Conservation (phyloP, 1,140 invertebrate genomes). For the Ptiloglossa arizonensis region DNA sequence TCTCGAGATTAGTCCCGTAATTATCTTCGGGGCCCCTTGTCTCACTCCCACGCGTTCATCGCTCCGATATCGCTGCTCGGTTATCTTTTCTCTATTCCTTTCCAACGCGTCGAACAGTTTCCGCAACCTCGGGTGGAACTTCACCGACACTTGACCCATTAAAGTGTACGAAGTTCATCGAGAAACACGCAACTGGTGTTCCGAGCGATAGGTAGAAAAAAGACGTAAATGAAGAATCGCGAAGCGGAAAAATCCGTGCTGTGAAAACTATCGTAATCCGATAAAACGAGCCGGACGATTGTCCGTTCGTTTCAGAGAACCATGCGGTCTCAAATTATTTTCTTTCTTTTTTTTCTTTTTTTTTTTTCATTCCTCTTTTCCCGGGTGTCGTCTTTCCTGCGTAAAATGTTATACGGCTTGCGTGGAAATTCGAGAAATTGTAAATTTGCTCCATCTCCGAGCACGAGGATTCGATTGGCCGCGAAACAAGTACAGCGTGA, state of each 20-base stretch:
- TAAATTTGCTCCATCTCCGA: too few species aligned
- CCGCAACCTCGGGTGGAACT: slow-evolving; percentile 56
- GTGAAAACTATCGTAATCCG: too few species aligned
- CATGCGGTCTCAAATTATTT: too few species aligned
- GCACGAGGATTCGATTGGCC: too few species aligned
- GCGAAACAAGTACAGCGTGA: too few species aligned
- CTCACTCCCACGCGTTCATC: background rate
- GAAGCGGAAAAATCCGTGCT: background rate
- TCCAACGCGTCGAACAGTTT: slow-evolving; percentile 28
- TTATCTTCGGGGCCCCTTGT: background rate
- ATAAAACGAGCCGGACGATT: too few species aligned
- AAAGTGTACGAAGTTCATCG: slow-evolving; percentile 51
- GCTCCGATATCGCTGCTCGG: slow-evolving; percentile 9
- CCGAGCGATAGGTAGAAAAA: slow-evolving; percentile 1
- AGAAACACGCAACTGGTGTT: slow-evolving; percentile 19
- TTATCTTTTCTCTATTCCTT: background rate
- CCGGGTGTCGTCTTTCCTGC: too few species aligned
- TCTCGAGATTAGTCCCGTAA: slow-evolving; percentile 24
- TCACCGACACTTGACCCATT: slow-evolving; percentile 60
- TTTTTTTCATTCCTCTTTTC: too few species aligned
- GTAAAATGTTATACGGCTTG: too few species aligned
- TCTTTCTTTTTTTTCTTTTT: too few species aligned
- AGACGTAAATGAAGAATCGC: background rate
- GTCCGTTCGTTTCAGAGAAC: too few species aligned
- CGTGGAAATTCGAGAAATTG: too few species aligned